A percentile compares a stretch with the other conserved stretches of the same genome.
phyloP scores from a whole-genome alignment of 1,140 invertebrate species.

The Maniola jurtina region DNA sequence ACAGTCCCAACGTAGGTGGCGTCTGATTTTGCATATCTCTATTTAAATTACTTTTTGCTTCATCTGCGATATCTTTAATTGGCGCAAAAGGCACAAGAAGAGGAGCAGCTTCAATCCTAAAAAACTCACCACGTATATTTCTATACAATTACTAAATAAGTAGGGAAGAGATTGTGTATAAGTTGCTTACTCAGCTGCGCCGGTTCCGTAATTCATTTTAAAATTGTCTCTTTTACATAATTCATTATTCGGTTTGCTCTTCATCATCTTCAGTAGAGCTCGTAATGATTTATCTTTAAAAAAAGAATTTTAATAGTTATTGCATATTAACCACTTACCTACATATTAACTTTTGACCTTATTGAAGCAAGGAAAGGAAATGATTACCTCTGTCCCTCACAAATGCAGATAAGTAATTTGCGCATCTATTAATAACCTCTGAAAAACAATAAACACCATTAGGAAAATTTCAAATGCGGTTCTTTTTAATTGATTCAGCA shows the following conservation, averaged over 20 bases:
- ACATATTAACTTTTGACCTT: neutral
- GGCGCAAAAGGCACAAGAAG: constrained; percentile 48
- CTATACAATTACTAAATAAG: neutral
- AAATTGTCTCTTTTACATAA: constrained; percentile 49
- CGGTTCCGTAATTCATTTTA: constrained; percentile 45
- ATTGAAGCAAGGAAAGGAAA: neutral
- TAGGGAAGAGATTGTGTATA: neutral
- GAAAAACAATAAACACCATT: constrained; percentile 28
- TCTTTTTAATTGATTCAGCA: neutral
- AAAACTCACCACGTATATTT: neutral
- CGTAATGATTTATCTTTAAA: constrained; percentile 44
- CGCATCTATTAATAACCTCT: constrained; percentile 53
- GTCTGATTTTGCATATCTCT: constrained; percentile 44
- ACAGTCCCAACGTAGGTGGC: constrained; percentile 42
- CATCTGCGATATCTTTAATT: constrained; percentile 57
- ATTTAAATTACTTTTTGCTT: constrained; percentile 45
- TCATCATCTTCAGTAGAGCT: constrained; percentile 51
- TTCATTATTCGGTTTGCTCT: constrained; percentile 40
- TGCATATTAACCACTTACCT: neutral
- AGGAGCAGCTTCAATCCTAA: constrained; percentile 48
- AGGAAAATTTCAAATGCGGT: neutral
- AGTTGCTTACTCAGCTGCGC: constrained; percentile 48
- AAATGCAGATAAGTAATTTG: constrained; percentile 60
- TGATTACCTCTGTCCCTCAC: constrained; percentile 53
- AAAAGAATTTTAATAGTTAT: constrained; percentile 12